Conservation (phyloP, 2,797 vertebrate genomes). For the Sebastiscus albofasciatus region DNA sequence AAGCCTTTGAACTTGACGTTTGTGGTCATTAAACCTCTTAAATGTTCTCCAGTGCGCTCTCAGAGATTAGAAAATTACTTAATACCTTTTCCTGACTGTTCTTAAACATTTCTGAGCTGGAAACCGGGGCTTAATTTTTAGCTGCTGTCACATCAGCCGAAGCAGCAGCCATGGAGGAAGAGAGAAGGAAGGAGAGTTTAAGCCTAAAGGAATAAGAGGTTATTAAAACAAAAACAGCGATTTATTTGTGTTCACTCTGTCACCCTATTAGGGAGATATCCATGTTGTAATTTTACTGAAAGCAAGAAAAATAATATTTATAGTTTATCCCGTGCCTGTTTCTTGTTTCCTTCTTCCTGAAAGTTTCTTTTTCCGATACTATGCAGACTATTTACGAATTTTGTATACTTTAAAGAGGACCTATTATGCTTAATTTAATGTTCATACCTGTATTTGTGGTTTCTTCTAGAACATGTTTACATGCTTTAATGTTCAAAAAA, state of each 20-base stretch:
- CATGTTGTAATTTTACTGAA: background rate
- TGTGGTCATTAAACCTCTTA: conserved; percentile 73
- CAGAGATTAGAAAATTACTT: conserved; percentile 69
- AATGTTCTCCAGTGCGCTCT: conserved; percentile 65
- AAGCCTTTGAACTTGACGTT: conserved; percentile 61
- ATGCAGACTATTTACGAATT: background rate
- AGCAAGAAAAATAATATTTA: background rate
- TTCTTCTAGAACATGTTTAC: too few relatives aligned
- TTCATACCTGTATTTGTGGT: too few relatives aligned
- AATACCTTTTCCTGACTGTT: conserved; percentile 59
- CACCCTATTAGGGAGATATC: background rate
- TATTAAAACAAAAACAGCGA: conserved; percentile 12
- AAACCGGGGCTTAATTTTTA: conserved; percentile 58
- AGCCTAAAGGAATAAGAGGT: conserved; percentile 4
- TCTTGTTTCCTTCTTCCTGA: background rate
- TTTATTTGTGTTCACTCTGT: background rate
- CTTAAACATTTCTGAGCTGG: conserved; percentile 53
- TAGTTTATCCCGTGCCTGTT: background rate
- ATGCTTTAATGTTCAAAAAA: too few relatives aligned
- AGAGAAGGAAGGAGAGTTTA: background rate
- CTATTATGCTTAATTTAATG: too few relatives aligned
- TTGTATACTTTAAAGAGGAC: too few relatives aligned
- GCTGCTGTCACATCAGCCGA: conserved; percentile 50
- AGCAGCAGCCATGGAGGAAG: conserved; percentile 21
- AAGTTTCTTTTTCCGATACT: background rate